These are phyloP conservation scores for Cosmia trapezina DNA, from an alignment of 2,888 invertebrate species.

Conservation along the genomic window DNA sequence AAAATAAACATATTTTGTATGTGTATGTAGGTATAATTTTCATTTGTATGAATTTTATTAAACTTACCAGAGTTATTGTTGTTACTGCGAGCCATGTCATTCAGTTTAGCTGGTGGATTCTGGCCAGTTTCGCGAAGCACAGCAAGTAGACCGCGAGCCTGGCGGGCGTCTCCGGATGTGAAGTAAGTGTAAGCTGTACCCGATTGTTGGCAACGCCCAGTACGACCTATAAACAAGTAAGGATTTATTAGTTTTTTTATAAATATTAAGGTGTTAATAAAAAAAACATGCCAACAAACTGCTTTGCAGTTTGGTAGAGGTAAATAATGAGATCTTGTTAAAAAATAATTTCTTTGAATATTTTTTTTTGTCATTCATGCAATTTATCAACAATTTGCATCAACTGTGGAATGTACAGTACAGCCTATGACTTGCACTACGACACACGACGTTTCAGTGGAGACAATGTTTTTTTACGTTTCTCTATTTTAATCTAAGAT, in stretches of 20 bases:
- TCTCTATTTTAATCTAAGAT: background rate
- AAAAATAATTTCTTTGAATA: too few relatives aligned
- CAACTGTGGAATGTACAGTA: background rate
- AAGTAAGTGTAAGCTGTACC: constrained; percentile 99
- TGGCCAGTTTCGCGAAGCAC: constrained; percentile 98
- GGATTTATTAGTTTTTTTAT: background rate
- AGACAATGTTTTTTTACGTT: too few relatives aligned
- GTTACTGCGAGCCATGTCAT: constrained; percentile 92
- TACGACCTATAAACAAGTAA: constrained; percentile 91
- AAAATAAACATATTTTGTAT: background rate
- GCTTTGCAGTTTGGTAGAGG: too few relatives aligned
- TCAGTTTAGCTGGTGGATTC: constrained; percentile 94
- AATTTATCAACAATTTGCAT: too few relatives aligned
- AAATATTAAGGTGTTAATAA: too few relatives aligned
- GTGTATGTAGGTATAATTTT: background rate
- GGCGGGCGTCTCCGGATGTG: constrained; percentile 96
- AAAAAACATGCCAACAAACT: too few relatives aligned
- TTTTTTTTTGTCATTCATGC: too few relatives aligned
- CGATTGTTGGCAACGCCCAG: constrained; percentile 97
- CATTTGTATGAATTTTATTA: background rate
- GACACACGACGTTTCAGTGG: background rate
- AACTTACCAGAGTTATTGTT: constrained; percentile 86
- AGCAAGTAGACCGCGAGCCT: constrained; percentile 97
- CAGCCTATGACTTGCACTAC: background rate
- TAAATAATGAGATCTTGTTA: too few relatives aligned